phyloP scores from a whole-genome alignment of 2,797 vertebrate genomes.

The Propithecus perrieri region DNA sequence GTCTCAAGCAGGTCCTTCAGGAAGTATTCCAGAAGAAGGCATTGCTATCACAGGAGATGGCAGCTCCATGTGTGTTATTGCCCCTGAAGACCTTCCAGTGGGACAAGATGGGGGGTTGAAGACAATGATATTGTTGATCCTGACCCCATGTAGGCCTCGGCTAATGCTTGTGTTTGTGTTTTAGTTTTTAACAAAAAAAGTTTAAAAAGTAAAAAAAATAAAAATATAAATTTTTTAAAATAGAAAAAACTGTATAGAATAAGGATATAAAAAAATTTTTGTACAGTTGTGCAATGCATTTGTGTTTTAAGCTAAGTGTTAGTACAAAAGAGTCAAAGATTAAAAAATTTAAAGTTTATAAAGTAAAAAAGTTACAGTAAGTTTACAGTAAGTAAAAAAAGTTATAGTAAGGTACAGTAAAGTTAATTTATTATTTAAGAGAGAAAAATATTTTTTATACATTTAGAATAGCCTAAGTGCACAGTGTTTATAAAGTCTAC shows the following conservation, averaged over 20 bases:
- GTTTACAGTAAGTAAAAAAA: not conserved
- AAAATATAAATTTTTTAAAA: not conserved
- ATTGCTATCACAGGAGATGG: not conserved
- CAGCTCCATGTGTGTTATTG: not conserved
- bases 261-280: not conserved
- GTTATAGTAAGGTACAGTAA: not conserved
- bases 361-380: not conserved
- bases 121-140: not conserved
- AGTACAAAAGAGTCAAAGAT: not conserved
- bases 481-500: not conserved
- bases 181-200: not conserved
- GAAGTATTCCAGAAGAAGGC: not conserved
- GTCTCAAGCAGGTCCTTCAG: not conserved
- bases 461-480: not conserved
- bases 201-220: not conserved
- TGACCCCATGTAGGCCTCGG: not conserved
- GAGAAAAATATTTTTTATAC: not conserved
- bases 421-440: not conserved
- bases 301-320: not conserved
- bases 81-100: not conserved
- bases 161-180: not conserved
- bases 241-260: not conserved
- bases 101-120: no score
- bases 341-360: not conserved
- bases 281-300: not conserved